phyloP scores from a whole-genome alignment of 2,888 invertebrate species.

The Octonoba sinensis region DNA sequence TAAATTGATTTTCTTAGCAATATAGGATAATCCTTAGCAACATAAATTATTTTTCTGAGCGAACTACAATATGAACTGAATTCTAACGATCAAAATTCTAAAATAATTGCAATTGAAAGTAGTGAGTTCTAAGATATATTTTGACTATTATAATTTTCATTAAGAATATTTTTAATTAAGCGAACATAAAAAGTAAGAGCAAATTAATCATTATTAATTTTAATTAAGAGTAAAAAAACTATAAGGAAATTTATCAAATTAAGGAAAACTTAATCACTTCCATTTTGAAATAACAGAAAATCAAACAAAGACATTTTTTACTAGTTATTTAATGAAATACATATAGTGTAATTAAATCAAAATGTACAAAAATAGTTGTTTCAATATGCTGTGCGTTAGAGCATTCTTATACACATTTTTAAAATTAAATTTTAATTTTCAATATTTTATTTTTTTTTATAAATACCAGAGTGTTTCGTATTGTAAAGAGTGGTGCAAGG shows the following conservation, averaged over 20 bases:
- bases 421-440: no score
- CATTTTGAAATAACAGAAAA: neutral
- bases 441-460: no score
- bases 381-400: neutral
- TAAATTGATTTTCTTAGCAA: neutral
- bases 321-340: neutral
- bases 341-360: neutral
- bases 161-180: neutral
- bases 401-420: neutral
- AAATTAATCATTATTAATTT: neutral
- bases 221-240: neutral
- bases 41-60: neutral
- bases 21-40: neutral
- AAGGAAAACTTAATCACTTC: neutral
- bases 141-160: no score
- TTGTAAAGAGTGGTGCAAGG: no score
- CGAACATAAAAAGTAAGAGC: neutral
- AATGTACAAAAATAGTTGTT: neutral
- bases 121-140: neutral
- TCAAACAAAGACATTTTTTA: neutral
- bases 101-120: no score
- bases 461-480: no score
- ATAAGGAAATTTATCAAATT: neutral
- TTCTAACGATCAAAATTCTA: neutral
- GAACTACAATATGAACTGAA: neutral